phyloP scores from a whole-genome alignment of 1,140 invertebrate species.

The Orius insidiosus region DNA sequence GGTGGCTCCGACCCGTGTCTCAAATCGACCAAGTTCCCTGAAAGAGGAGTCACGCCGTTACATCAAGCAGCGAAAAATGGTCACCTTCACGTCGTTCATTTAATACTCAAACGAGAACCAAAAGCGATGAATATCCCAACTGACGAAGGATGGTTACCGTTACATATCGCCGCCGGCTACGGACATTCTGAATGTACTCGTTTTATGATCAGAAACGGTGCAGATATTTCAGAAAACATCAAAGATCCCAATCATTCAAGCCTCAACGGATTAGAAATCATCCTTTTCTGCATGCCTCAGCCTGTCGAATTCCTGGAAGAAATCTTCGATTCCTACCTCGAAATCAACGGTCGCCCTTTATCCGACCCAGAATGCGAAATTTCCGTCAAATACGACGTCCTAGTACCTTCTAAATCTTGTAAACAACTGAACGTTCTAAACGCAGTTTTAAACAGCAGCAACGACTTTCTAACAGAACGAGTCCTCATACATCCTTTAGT shows the following conservation, averaged over 20 bases:
- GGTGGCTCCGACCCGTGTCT: constrained; percentile 25
- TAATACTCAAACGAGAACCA: constrained; percentile 7
- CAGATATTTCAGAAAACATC: constrained; percentile 34
- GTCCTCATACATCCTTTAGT: constrained; percentile 30
- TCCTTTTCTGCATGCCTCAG: constrained; percentile 30
- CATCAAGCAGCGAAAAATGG: constrained; percentile 20
- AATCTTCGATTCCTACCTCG: constrained; percentile 31
- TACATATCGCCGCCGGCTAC: constrained; percentile 17
- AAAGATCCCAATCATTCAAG: too few relatives aligned
- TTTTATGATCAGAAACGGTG: constrained; percentile 35
- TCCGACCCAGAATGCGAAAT: constrained; percentile 29
- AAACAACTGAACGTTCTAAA: constrained; percentile 31
- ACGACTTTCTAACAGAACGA: constrained; percentile 28
- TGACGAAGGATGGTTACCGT: constrained; percentile 12
- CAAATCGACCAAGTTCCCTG: background rate
- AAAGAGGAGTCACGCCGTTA: constrained; percentile 30
- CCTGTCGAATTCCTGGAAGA: constrained; percentile 30
- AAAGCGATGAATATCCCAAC: background rate
- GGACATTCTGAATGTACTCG: constrained; percentile 31
- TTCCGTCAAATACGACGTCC: constrained; percentile 29
- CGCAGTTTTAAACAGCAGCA: constrained; percentile 30
- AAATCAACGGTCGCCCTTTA: constrained; percentile 26
- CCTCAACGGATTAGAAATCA: constrained; percentile 24
- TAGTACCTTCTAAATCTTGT: constrained; percentile 25
- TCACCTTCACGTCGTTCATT: background rate